phyloP scores from a whole-genome alignment of 2,797 vertebrate species.

The Centropyge bicolor region DNA sequence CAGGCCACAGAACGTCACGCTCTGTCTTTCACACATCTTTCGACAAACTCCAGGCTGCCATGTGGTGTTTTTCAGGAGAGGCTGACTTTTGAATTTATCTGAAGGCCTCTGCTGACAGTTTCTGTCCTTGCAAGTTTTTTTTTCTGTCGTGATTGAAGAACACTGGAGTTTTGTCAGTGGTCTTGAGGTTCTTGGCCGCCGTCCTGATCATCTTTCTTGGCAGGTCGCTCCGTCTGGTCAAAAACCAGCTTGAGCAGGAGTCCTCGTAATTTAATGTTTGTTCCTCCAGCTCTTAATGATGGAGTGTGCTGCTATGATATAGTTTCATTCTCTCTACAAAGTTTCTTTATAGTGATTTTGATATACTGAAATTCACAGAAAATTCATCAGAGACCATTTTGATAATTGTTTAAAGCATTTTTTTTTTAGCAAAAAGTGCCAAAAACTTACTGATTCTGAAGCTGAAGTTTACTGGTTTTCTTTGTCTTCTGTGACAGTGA shows the following conservation, averaged over 20 bases:
- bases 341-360: neutral
- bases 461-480: neutral
- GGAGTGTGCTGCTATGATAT: neutral
- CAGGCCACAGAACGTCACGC: constrained; percentile 15
- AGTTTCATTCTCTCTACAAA: too few species aligned
- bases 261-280: constrained; percentile 7
- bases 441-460: neutral
- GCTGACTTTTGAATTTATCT: constrained; percentile 13
- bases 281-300: neutral
- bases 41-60: constrained; percentile 26
- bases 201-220: constrained; percentile 36
- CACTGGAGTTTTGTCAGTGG: constrained; percentile 10
- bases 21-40: constrained; percentile 5
- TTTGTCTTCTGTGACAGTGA: neutral
- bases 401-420: neutral
- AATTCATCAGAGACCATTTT: neutral
- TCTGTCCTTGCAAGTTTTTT: constrained; percentile 27
- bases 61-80: constrained; percentile 15
- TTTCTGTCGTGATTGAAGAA: constrained; percentile 23
- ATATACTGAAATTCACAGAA: neutral
- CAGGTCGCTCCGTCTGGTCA: constrained; percentile 9
- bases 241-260: neutral
- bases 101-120: constrained; percentile 19
- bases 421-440: neutral
- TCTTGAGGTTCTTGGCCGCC: constrained; percentile 24